Base-by-base conservation (phyloP, 1,140 invertebrate species). In the Magallana angulata region DNA sequence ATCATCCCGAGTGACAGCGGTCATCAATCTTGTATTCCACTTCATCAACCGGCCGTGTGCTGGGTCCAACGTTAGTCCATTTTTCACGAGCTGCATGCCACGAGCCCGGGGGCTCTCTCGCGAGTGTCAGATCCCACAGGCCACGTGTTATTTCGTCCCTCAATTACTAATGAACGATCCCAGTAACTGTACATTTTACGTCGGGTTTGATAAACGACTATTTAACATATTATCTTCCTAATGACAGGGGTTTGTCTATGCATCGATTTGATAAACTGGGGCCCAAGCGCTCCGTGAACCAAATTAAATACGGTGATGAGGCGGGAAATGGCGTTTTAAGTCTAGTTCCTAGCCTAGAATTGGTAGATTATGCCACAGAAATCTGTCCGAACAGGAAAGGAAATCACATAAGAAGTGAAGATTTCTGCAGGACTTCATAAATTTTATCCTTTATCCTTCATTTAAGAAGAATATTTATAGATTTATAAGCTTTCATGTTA, bases 171-270 rank as follows among this genome's bases (percentile, higher is more conserved):
- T 76, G 68, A 76, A 76, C 68, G 24, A 30, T 76, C 24, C 0
- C 12, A 76, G 11, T 76, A 9, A 76, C 1, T 12, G 68, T 71
- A 76, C 68, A 76, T 7, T 76, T 76, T 76, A 76, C 36, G 68
- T 36, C 36, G 11, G 68, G 68, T 30, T 76, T 76, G 68, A 76
- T 76, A 76, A 76, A 76, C 68, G 68, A 76, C 18, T 76, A 76
- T 76, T 76, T 76, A 76, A 30, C 68, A 76, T 76, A 76, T 76
- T 76, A 76, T 76, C 68, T 76, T 76, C 24, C 68, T 30, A 76
- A 76, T 76, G 68, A 76, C 68, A 76, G 68, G 24, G 68, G 68
- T 30, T 76, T 76, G 68, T 36, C 24, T 36, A 4, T 30, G 68
- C 68, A 30, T 76, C 9, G 68, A 76, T 76, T 76, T 76, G 18